Percentiles rank a stretch among this genome's conserved stretches.
Evolutionary conservation across 2,888 invertebrate genomes (phyloP).

Genomic region (Agrochola lota): DNA sequence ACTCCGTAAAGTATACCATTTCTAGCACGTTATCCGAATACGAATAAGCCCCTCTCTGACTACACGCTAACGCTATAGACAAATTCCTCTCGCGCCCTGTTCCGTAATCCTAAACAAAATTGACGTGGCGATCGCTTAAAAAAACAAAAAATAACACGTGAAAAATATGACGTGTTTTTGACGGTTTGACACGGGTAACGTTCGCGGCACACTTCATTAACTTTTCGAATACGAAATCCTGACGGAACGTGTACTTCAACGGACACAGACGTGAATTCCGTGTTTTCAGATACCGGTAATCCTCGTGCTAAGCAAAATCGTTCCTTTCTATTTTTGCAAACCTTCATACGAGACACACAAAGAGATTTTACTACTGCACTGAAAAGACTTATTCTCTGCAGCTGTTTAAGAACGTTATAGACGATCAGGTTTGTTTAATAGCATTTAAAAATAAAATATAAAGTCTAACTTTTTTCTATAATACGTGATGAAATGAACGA

Average conservation of each 20-base stretch:
- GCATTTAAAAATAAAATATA: neutral
- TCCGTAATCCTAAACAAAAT: conserved; percentile 78
- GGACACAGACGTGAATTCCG: conserved; percentile 65
- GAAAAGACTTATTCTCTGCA: conserved; percentile 20
- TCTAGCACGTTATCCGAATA: conserved; percentile 57
- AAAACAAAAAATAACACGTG: conserved; percentile 79
- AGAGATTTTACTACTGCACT: conserved; percentile 58
- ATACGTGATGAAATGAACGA: no score
- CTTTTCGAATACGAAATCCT: conserved; percentile 79
- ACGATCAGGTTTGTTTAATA: neutral
- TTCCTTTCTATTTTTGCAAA: conserved; percentile 66
- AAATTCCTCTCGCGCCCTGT: conserved; percentile 67
- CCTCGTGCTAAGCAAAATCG: conserved; percentile 58
- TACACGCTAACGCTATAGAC: conserved; percentile 9
- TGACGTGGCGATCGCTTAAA: conserved; percentile 78
- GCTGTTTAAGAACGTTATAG: conserved; percentile 6
- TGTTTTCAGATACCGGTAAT: conserved; percentile 63
- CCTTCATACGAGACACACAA: conserved; percentile 68
- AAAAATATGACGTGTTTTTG: conserved; percentile 88
- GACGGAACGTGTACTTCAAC: conserved; percentile 67
- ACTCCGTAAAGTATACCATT: conserved; percentile 61
- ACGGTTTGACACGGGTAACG: conserved; percentile 88
- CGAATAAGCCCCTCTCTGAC: conserved; percentile 35
- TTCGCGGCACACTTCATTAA: conserved; percentile 86
- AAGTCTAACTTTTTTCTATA: neutral